Evolutionary conservation across 2,797 vertebrate species (phyloP).

Genomic region (Cuniculus paca): DNA sequence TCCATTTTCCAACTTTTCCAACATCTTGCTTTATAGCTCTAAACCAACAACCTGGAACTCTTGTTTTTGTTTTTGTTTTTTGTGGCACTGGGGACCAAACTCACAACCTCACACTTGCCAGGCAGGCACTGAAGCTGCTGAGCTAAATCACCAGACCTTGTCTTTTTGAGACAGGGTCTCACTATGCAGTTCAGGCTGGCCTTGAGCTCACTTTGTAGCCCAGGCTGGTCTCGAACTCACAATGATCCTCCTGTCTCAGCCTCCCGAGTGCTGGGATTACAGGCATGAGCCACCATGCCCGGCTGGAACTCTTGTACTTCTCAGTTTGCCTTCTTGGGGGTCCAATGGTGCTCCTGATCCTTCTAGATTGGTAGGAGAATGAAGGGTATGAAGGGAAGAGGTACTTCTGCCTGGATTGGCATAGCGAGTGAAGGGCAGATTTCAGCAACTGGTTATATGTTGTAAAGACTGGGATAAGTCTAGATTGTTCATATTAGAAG

Average conservation of each 20-base stretch:
- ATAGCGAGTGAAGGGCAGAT: background rate
- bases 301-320: background rate
- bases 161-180: no score
- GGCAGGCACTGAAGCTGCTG: no score
- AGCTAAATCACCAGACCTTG: no score
- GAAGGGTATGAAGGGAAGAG: background rate
- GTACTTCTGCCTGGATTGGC: background rate
- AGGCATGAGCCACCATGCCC: no score
- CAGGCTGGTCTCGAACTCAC: no score
- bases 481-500: background rate
- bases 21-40: background rate
- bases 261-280: no score
- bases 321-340: background rate
- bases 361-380: background rate
- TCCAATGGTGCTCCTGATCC: background rate
- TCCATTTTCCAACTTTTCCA: background rate
- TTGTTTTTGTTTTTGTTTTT: no score
- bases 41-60: background rate
- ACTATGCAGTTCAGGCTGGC: no score
- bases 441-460: background rate
- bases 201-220: no score
- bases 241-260: no score
- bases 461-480: background rate
- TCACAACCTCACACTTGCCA: no score
- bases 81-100: no score